phyloP scores from a whole-genome alignment of 2,888 invertebrate genomes.

The Cactoblastis cactorum region DNA sequence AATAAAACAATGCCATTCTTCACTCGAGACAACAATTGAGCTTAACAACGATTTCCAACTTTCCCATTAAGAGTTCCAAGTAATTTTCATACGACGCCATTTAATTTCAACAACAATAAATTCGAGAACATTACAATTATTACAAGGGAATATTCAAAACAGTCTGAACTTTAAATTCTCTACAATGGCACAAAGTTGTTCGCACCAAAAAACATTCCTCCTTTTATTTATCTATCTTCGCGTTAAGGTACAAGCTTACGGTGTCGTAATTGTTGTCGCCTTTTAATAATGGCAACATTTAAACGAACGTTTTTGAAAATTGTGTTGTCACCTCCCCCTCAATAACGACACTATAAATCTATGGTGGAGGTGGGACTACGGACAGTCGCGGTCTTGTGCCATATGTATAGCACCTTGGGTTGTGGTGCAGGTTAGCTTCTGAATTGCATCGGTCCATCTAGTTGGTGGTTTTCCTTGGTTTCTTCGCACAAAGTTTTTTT shows the following conservation, averaged over 20 bases:
- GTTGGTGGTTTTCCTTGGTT: no score
- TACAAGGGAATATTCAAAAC: slow-evolving; percentile 45
- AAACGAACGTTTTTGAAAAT: no score
- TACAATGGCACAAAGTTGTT: slow-evolving; percentile 47
- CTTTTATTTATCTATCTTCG: slow-evolving; percentile 12
- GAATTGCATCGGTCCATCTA: no score
- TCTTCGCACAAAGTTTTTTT: no score
- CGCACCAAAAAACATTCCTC: slow-evolving; percentile 45
- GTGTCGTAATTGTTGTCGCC: background rate
- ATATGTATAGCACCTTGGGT: no score
- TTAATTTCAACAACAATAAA: slow-evolving; percentile 25
- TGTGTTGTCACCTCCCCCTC: no score
- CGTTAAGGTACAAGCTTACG: no score
- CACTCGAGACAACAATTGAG: background rate
- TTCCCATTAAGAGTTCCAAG: background rate
- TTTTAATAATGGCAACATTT: background rate
- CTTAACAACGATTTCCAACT: background rate
- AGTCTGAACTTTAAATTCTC: slow-evolving; percentile 43
- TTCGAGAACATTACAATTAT: slow-evolving; percentile 29
- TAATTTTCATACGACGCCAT: slow-evolving; percentile 20
- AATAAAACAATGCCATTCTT: background rate
- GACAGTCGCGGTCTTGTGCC: no score
- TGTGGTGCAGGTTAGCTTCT: no score
- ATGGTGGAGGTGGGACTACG: no score
- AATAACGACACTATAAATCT: no score